Evolutionary conservation across 2,797 vertebrate genomes (phyloP).

Genomic region (Hylomyscus alleni): DNA sequence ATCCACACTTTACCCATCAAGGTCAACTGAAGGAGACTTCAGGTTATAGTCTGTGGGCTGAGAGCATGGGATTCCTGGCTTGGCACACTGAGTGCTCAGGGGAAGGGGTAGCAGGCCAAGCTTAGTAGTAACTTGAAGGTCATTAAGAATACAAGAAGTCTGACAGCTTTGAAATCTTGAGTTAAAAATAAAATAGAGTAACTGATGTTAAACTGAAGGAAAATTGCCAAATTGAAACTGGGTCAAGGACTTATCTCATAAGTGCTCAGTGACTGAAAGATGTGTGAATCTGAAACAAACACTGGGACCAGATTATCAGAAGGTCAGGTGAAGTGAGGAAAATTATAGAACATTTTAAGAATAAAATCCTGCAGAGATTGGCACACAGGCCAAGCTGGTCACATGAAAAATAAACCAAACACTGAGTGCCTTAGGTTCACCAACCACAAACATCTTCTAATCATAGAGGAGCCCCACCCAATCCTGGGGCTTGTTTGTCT

Average conservation of each 20-base stretch:
- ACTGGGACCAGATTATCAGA: not conserved
- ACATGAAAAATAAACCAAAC: not conserved
- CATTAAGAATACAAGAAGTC: not conserved
- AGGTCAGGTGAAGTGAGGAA: not conserved
- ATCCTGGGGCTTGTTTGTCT: not conserved
- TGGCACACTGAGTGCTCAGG: not conserved
- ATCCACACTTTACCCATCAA: not conserved
- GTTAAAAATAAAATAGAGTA: not conserved
- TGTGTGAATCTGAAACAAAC: not conserved
- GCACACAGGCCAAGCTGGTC: not conserved
- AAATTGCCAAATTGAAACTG: not conserved
- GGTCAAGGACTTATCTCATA: not conserved
- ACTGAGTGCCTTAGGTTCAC: not conserved
- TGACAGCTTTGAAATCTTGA: not conserved
- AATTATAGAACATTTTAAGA: slow-evolving; percentile 34
- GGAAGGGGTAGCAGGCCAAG: not conserved
- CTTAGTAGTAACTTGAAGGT: not conserved
- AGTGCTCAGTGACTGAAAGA: not conserved
- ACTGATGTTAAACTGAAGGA: not conserved
- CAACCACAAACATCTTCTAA: not conserved
- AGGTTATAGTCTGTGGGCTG: not conserved
- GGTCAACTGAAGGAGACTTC: not conserved
- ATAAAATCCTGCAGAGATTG: not conserved
- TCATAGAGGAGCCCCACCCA: not conserved
- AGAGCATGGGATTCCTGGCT: fast-evolving